These are phyloP conservation scores for Myotis lucifugus DNA, from an alignment of 2,113 vertebrate genomes.

Conservation along the genomic window DNA sequence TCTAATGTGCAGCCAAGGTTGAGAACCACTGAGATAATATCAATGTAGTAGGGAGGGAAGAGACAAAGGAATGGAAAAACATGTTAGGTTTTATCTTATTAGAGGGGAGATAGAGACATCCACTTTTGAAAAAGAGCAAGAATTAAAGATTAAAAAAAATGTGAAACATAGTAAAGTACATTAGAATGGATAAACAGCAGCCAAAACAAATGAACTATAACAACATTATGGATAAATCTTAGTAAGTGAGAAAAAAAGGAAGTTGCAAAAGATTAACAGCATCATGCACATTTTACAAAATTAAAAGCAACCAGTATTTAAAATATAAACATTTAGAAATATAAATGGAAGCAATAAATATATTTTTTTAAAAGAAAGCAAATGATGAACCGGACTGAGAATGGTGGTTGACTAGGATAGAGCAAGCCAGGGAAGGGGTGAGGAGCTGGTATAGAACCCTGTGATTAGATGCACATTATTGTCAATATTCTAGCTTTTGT, in stretches of 20 bases:
- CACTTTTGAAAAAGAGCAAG: not conserved
- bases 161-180: not conserved
- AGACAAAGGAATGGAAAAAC: not conserved
- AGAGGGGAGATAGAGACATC: not conserved
- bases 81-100: not conserved
- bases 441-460: not conserved
- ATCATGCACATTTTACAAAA: not conserved
- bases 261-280: not conserved
- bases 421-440: not conserved
- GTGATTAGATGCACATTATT: not conserved
- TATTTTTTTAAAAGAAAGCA: not conserved
- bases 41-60: not conserved
- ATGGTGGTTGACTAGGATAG: not conserved
- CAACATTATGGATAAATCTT: not conserved
- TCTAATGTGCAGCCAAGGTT: no score
- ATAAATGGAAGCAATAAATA: not conserved
- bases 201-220: not conserved
- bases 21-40: not conserved
- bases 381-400: not conserved
- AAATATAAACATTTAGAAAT: not conserved
- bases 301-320: slow-evolving; percentile 13
- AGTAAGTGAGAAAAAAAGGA: not conserved
- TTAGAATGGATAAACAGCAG: not conserved
- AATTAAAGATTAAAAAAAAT: not conserved
- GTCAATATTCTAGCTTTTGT: not conserved